Evolutionary conservation across 2,113 vertebrate genomes (phyloP).

Genomic region (Bos indicus): DNA sequence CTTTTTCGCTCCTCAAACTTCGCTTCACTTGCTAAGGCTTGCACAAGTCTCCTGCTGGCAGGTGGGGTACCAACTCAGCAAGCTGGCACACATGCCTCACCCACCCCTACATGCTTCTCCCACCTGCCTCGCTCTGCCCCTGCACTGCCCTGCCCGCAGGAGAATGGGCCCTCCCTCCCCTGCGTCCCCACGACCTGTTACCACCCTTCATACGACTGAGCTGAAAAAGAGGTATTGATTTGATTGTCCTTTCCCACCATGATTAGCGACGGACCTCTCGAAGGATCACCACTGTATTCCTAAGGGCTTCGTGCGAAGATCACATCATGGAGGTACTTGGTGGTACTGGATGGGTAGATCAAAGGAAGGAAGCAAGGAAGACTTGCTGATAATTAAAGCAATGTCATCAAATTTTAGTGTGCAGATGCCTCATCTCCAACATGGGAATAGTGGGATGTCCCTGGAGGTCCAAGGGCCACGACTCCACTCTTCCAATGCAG

Average conservation of each 20-base stretch:
- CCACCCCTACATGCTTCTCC: background rate
- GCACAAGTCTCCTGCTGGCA: background rate
- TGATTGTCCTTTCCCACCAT: background rate
- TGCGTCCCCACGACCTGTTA: no score
- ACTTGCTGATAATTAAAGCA: background rate
- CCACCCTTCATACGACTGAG: rapidly evolving
- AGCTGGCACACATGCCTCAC: no score
- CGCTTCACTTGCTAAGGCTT: background rate
- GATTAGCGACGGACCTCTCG: background rate
- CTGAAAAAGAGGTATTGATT: background rate
- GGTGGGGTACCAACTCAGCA: background rate
- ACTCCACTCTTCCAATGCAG: background rate
- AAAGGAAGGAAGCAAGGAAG: background rate
- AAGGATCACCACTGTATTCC: background rate
- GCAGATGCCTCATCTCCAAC: background rate
- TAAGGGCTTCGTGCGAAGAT: background rate
- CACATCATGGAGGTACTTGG: rapidly evolving
- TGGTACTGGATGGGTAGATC: rapidly evolving
- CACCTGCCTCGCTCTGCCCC: background rate
- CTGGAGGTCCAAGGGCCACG: background rate
- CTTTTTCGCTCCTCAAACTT: background rate
- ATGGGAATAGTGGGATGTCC: background rate
- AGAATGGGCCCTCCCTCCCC: background rate
- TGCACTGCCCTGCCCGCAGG: background rate
- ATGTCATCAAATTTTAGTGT: background rate